A percentile compares a stretch with the other conserved stretches of the same genome.
These are phyloP conservation scores for Eucidaris tribuloides DNA, from an alignment of 35 echinoderm and acorn worm species.

Conservation along the genomic window DNA sequence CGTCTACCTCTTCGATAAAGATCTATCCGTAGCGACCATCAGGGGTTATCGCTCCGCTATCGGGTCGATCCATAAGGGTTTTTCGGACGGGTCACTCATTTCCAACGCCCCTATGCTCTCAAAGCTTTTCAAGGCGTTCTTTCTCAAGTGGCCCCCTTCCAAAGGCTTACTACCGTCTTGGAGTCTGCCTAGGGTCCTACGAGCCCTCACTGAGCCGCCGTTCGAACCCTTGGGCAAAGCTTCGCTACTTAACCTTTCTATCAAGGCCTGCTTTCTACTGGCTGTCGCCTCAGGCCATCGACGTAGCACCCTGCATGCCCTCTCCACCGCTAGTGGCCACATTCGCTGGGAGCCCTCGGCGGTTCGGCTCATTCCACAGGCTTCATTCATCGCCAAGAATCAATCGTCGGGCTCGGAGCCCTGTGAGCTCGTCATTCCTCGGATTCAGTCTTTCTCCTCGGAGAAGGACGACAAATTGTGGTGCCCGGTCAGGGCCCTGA, in stretches of 20 bases:
- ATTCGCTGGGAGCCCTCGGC: not conserved
- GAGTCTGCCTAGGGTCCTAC: not conserved
- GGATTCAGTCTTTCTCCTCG: not conserved
- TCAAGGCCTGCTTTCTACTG: not conserved
- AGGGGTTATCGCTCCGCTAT: constrained; percentile 46
- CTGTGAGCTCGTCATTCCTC: not conserved
- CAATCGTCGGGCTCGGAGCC: not conserved
- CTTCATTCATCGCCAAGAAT: constrained; percentile 17
- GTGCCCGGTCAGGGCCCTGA: not conserved
- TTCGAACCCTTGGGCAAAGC: not conserved
- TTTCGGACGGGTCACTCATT: constrained; percentile 18
- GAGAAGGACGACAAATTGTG: not conserved
- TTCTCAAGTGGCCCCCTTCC: not conserved
- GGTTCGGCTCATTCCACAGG: not conserved
- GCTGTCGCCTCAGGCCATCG: not conserved
- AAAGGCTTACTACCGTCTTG: not conserved
- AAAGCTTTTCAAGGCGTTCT: not conserved
- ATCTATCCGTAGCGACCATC: constrained; percentile 2
- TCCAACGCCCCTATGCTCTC: no score
- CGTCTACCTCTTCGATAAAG: not conserved
- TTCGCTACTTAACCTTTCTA: not conserved
- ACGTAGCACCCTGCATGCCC: not conserved
- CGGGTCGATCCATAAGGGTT: constrained; percentile 23
- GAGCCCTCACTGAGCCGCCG: not conserved
- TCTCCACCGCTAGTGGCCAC: not conserved